These are phyloP conservation scores for Scolopax rusticola DNA, from an alignment of 2,797 vertebrate species.

Conservation along the genomic window DNA sequence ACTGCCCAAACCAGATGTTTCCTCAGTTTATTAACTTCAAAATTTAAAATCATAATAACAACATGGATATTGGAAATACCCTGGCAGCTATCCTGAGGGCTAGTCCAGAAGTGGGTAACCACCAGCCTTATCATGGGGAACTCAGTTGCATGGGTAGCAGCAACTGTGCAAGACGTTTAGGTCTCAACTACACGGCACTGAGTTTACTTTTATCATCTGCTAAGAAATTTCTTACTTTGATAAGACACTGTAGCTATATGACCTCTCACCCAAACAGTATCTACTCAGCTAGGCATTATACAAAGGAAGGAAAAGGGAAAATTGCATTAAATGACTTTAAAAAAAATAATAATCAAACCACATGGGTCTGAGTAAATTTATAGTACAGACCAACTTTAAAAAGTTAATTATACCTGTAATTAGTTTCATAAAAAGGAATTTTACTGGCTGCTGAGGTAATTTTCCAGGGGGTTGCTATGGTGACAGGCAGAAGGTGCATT, in stretches of 20 bases:
- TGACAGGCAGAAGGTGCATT: constrained; percentile 59
- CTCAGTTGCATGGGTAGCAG: not conserved
- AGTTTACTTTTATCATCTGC: not conserved
- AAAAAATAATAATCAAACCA: not conserved
- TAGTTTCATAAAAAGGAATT: constrained; percentile 64
- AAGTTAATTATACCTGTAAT: constrained; percentile 61
- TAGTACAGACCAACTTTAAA: constrained; percentile 48
- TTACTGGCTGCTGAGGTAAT: constrained; percentile 67
- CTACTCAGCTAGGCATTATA: not conserved
- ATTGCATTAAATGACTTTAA: constrained; percentile 34
- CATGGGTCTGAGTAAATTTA: constrained; percentile 42
- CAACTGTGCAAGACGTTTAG: not conserved
- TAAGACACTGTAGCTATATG: not conserved
- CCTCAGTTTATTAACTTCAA: not conserved
- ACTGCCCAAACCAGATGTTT: not conserved
- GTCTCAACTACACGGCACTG: not conserved
- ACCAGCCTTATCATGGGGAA: accelerated
- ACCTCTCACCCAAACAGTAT: not conserved
- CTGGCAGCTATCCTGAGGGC: not conserved
- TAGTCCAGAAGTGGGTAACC: not conserved
- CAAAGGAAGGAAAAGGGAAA: not conserved
- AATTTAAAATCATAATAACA: not conserved
- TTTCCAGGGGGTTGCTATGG: constrained; percentile 65
- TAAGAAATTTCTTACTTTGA: not conserved
- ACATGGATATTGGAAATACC: not conserved